Evolutionary conservation across 1,140 invertebrate species (phyloP), one percentile per base, ranked within the genome.

Genomic region (Heliconius eleuchia): DNA sequence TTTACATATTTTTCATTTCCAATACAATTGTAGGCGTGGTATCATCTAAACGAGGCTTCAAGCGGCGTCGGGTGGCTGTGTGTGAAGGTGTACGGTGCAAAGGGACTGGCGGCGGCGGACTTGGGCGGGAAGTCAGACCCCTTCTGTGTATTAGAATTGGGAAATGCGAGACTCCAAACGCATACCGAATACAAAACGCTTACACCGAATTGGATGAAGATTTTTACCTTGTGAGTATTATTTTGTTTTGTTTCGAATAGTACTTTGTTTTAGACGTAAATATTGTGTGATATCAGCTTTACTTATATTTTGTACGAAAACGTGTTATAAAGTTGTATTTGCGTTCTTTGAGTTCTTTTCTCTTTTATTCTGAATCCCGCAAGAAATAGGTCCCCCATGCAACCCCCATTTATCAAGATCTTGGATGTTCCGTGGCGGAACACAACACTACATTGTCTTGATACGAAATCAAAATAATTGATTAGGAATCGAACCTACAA

Each of bases 171-270:
- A 73, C 95, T 99, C 57, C 99, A 99, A 94, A 99, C 99, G 0
- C 99, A 99, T 92, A 99, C 99, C 1, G 99, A 99, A 92, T 99
- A 99, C 92, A 99, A 99, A 92, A 99, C 99, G 0, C 95, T 99
- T 4, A 96, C 97, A 73, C 99, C 99, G 0, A 98, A 97, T 80
- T 99, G 99, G 99, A 98, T 99, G 93, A 99, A 99, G 95, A 98
- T 99, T 83, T 99, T 99, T 91, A 99, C 98, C 55, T 99, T 99
- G 98, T 99, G 95, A 97, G 97, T 90, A 60, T 19, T 9, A 60
- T 30, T 66, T 66, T 66, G 27, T 73, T 76, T 75, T 30, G 11
- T 66, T 27, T 37, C 34, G 34, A 37, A 0, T 7, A 37, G 34
- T 13, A 13, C 1, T 16, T 27, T 66, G 13, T 66, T 1, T n/a